phyloP scores from a whole-genome alignment of 2,797 vertebrate species.

The Ptychobarbus kaznakovi region DNA sequence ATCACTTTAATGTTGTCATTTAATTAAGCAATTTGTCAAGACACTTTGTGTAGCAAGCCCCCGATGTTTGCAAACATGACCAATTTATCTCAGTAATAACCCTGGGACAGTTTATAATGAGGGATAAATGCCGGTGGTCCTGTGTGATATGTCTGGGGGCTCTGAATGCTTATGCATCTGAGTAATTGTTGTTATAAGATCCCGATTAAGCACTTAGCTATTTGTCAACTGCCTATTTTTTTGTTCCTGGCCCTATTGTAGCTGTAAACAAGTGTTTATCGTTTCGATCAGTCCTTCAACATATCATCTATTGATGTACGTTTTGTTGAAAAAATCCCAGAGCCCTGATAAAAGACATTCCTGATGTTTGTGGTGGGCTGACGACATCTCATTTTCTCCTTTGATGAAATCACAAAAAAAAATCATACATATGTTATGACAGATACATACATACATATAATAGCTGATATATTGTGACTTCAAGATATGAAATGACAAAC shows the following conservation, averaged over 20 bases:
- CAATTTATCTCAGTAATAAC: slow-evolving; percentile 50
- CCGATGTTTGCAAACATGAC: slow-evolving; percentile 40
- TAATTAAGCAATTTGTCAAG: slow-evolving; percentile 68
- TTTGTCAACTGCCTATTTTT: slow-evolving; percentile 11
- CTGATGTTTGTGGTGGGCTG: slow-evolving; percentile 9
- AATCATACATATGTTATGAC: background rate
- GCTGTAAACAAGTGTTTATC: background rate
- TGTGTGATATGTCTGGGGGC: slow-evolving; percentile 42
- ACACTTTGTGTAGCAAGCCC: slow-evolving; percentile 47
- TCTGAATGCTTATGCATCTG: slow-evolving; percentile 14
- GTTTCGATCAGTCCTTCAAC: background rate
- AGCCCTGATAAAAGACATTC: background rate
- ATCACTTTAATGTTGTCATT: slow-evolving; percentile 53
- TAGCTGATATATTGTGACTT: background rate
- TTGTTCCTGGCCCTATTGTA: background rate
- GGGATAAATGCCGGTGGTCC: slow-evolving; percentile 27
- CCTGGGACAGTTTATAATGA: slow-evolving; percentile 50
- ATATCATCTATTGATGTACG: background rate
- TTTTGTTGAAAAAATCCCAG: background rate
- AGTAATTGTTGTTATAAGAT: slow-evolving; percentile 46
- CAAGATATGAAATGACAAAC: background rate
- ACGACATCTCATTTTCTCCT: background rate
- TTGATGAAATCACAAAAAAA: background rate
- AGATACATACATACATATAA: background rate
- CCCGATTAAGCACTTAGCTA: slow-evolving; percentile 21